Percentiles rank a stretch among this genome's conserved stretches.
Conservation (phyloP, 2,113 vertebrate species). For the Irena cyanogastra region DNA sequence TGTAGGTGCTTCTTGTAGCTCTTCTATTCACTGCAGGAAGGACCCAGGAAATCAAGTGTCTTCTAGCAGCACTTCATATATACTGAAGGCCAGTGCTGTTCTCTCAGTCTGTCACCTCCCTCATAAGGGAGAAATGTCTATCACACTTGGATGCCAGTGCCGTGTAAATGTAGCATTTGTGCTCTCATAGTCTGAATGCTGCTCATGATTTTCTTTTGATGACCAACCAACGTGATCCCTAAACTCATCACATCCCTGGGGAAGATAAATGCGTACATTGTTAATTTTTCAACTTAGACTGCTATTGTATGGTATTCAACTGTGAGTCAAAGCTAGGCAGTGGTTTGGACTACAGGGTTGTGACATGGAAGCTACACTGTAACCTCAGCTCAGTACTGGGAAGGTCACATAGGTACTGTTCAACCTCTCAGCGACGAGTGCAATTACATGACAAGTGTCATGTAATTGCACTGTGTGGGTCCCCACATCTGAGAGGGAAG, state of each 20-base stretch:
- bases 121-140: slow-evolving; percentile 59
- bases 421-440: not conserved
- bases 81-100: slow-evolving; percentile 80
- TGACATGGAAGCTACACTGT: not conserved
- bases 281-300: slow-evolving; percentile 60
- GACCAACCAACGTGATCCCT: slow-evolving; percentile 96
- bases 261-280: slow-evolving; percentile 67
- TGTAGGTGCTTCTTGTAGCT: slow-evolving; percentile 82
- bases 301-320: not conserved
- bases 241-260: slow-evolving; percentile 96
- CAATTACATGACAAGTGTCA: not conserved
- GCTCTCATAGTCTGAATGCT: slow-evolving; percentile 99
- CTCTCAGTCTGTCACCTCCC: slow-evolving; percentile 72
- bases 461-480: not conserved
- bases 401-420: not conserved
- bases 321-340: not conserved
- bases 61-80: slow-evolving; percentile 80
- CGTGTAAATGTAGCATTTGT: slow-evolving; percentile 98
- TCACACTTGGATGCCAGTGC: slow-evolving; percentile 98
- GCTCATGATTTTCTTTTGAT: slow-evolving; percentile 99
- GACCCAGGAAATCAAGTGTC: slow-evolving; percentile 76
- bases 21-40: slow-evolving; percentile 75
- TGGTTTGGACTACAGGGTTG: not conserved
- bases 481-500: not conserved
- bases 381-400: not conserved